Evolutionary conservation across 2,888 invertebrate genomes (phyloP).

Genomic region (Caenorhabditis panamensis): DNA sequence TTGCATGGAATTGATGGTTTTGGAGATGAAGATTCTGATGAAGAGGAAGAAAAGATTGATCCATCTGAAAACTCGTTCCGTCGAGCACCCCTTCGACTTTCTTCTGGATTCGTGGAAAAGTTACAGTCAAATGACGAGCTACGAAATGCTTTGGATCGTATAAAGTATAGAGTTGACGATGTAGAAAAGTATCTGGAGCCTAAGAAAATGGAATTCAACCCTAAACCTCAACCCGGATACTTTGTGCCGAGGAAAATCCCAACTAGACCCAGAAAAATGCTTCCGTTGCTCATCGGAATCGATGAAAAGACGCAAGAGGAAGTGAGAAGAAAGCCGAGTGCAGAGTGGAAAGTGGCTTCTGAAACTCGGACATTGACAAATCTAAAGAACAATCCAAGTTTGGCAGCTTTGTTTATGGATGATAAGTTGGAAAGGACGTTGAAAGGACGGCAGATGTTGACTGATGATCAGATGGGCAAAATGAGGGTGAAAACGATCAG

Average conservation of each 20-base stretch:
- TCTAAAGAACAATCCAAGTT: constrained; percentile 74
- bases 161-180: constrained; percentile 64
- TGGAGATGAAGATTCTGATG: constrained; percentile 52
- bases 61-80: constrained; percentile 59
- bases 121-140: constrained; percentile 63
- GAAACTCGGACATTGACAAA: constrained; percentile 59
- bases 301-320: constrained; percentile 59
- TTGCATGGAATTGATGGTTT: constrained; percentile 57
- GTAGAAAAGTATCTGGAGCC: constrained; percentile 73
- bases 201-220: constrained; percentile 64
- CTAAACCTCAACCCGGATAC: constrained; percentile 73
- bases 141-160: constrained; percentile 49
- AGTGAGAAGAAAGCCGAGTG: constrained; percentile 43
- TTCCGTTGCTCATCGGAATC: constrained; percentile 75
- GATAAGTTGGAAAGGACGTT: constrained; percentile 66
- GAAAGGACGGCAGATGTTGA: constrained; percentile 66
- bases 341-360: constrained; percentile 43
- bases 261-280: constrained; percentile 74
- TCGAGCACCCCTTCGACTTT: constrained; percentile 57
- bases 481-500: constrained; percentile 51
- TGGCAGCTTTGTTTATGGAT: constrained; percentile 75
- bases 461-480: constrained; percentile 68
- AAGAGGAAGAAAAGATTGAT: constrained; percentile 39
- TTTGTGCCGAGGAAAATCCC: constrained; percentile 72
- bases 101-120: constrained; percentile 60